Percentiles rank a stretch among this genome's conserved stretches.
Conservation (phyloP, 30 jellyfish, hydroid and myxozoan genomes). For the Aurelia aurita complex sp. Pacific region DNA sequence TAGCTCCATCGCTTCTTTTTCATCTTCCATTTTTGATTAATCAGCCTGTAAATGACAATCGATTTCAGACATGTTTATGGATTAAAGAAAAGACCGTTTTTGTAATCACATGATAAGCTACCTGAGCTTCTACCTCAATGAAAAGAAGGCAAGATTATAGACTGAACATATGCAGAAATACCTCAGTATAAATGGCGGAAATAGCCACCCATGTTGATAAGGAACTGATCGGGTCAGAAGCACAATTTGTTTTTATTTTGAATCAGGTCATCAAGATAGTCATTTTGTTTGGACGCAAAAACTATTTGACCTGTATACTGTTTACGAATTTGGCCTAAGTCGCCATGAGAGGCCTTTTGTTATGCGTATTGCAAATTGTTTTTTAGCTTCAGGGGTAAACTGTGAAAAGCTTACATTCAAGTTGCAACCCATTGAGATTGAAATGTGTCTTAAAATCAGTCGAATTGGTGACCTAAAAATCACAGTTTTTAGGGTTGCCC, state of each 20-base stretch:
- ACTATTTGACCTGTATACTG: conserved; percentile 42
- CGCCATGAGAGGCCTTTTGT: conserved; percentile 46
- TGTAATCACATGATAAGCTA: background rate
- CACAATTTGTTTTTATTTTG: conserved; percentile 8
- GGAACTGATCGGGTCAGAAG: conserved; percentile 22
- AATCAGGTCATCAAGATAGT: conserved; percentile 39
- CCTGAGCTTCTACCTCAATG: background rate
- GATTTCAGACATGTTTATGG: too few relatives aligned
- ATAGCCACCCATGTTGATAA: conserved; percentile 38
- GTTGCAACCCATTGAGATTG: conserved; percentile 39
- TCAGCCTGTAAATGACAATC: too few relatives aligned
- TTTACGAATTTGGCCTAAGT: conserved; percentile 43
- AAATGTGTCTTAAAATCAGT: conserved; percentile 24
- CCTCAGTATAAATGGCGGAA: background rate
- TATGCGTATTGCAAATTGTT: conserved; percentile 42
- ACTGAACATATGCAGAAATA: background rate
- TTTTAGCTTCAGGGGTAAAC: conserved; percentile 45
- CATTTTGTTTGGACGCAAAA: conserved; percentile 11
- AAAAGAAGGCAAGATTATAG: conserved; percentile 4
- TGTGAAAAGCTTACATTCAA: conserved; percentile 42
- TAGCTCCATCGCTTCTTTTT: too few relatives aligned
- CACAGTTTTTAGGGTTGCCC: conserved; percentile 57
- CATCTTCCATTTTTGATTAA: too few relatives aligned
- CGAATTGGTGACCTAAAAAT: conserved; percentile 29
- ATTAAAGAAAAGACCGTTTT: too few relatives aligned